Conservation (phyloP, 2,888 invertebrate species). For the Cosmia pyralina region DNA sequence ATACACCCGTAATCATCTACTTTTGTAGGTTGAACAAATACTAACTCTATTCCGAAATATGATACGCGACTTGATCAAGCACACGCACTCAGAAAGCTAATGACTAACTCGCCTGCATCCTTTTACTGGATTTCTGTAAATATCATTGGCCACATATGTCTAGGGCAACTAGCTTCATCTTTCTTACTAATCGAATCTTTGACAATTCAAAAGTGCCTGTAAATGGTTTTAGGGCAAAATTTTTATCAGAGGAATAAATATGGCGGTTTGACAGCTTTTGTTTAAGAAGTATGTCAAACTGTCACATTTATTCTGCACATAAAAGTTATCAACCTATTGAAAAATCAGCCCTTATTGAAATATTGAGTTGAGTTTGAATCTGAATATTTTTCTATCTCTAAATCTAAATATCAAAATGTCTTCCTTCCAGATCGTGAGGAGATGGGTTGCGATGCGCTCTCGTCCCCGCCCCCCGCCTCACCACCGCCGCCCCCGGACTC, state of each 20-base stretch:
- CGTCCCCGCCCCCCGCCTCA: conserved; percentile 89
- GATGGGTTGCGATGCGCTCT: conserved; percentile 91
- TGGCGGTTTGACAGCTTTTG: too few species aligned
- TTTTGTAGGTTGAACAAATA: conserved; percentile 6
- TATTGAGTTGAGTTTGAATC: neutral
- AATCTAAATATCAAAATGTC: conserved; percentile 4
- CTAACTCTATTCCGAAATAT: neutral
- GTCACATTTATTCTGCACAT: too few species aligned
- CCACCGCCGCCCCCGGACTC: conserved; percentile 87
- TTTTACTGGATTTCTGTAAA: neutral
- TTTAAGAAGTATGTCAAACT: too few species aligned
- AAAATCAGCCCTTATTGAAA: too few species aligned
- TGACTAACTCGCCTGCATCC: neutral
- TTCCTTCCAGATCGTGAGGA: conserved; percentile 85
- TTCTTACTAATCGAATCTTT: neutral
- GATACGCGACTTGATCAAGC: neutral
- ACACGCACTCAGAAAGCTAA: neutral
- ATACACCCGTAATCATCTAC: neutral
- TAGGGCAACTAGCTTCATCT: neutral
- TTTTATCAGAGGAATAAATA: too few species aligned
- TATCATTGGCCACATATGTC: neutral
- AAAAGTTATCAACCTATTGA: too few species aligned
- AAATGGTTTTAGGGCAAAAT: too few species aligned
- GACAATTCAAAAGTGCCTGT: neutral
- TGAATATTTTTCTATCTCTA: neutral